Conservation (phyloP, 2,113 vertebrate genomes). For the Zosterops japonicus region DNA sequence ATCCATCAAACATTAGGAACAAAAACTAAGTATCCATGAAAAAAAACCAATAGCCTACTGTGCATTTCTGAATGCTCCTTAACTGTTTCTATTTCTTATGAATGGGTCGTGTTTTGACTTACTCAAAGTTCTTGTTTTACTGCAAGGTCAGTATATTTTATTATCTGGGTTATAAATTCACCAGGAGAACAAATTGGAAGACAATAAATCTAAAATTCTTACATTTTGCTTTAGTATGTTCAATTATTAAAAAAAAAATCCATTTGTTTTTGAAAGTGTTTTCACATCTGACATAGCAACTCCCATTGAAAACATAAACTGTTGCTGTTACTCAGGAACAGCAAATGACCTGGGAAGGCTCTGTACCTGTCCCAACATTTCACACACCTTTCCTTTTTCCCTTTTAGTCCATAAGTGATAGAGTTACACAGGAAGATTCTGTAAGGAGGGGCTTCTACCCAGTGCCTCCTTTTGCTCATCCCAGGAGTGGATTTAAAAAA, state of each 20-base stretch:
- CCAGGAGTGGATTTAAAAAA: not conserved
- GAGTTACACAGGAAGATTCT: not conserved
- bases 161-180: not conserved
- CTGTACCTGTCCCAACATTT: not conserved
- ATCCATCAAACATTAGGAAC: not conserved
- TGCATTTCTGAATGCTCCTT: not conserved
- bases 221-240: not conserved
- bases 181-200: not conserved
- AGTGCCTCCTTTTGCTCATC: fast-evolving
- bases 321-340: not conserved
- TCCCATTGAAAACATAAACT: not conserved
- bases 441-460: not conserved
- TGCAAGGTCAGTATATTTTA: not conserved
- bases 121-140: not conserved
- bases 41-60: not conserved
- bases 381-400: not conserved
- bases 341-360: not conserved
- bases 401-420: not conserved
- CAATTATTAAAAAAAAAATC: not conserved
- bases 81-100: not conserved
- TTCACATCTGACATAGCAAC: not conserved
- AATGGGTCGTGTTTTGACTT: not conserved
- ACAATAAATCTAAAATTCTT: not conserved
- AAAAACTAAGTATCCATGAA: not conserved
- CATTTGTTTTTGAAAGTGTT: not conserved